Evolutionary conservation across 2,797 vertebrate species (phyloP).

Genomic region (Hirundo rustica): DNA sequence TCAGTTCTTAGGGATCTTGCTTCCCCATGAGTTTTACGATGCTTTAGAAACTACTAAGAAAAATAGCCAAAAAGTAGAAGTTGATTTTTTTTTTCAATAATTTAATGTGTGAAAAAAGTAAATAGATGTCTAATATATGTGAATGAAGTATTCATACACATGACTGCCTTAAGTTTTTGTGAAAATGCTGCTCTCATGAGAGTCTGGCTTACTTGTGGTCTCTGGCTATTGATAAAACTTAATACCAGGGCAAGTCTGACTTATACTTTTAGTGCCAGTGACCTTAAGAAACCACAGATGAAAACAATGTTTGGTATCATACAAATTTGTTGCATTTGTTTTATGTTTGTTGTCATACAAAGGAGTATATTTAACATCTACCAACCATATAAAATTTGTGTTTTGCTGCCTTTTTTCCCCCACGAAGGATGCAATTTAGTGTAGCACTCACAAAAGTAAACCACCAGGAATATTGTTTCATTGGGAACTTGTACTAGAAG

Average conservation of each 20-base stretch:
- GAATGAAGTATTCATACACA: conserved; percentile 7
- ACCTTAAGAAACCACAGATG: conserved; percentile 25
- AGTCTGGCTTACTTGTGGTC: neutral
- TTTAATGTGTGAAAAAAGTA: conserved; percentile 5
- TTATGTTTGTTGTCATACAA: neutral
- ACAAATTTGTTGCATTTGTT: neutral
- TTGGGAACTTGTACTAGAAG: neutral
- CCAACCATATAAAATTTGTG: neutral
- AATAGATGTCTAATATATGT: conserved; percentile 5
- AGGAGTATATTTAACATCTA: neutral
- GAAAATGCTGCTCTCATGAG: neutral
- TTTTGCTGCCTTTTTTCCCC: neutral
- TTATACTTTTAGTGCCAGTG: conserved; percentile 41
- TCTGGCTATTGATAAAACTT: conserved; percentile 34
- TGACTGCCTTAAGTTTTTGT: neutral
- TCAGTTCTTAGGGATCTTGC: neutral
- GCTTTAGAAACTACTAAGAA: conserved; percentile 41
- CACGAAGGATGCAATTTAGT: neutral
- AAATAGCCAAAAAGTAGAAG: conserved; percentile 2
- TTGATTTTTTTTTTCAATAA: conserved; percentile 18
- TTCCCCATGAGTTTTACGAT: neutral
- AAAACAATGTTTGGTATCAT: neutral
- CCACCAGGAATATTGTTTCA: neutral
- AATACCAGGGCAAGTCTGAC: conserved; percentile 40
- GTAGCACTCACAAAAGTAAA: neutral